Base-by-base conservation (phyloP, 2,797 vertebrate genomes). In the Schizopygopsis malacanthus region DNA sequence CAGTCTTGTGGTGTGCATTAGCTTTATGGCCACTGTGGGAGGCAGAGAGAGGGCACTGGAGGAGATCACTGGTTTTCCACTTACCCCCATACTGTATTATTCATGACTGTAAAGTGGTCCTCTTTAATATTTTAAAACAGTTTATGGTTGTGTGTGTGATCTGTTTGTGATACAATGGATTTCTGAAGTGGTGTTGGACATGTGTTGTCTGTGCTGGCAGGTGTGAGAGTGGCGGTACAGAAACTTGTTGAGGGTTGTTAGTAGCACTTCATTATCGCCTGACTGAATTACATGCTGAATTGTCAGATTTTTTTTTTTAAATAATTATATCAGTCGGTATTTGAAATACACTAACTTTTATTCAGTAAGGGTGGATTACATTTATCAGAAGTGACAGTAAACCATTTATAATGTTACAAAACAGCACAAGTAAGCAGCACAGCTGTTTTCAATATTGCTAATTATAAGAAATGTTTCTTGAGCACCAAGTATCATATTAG, bases 61-160 rank as follows among this genome's bases (percentile, higher is more conserved):
- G 54, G 92, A 90, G 93, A 95, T 95, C 91, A 82, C 93, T 93
- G 92, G 94, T 93, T 91, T 91, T 92, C 92, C 92, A 84, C 92
- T 94, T 92, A 87, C 91, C 92, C 94, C 93, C 91, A 90, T 94
- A 92, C 93, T 96, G 92, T 95, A 96, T 96, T 95, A 96, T 96
- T 96, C 94, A 96, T 95, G 91, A 50, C 91, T 92, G 93, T 95
- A 96, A 96, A 96, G 95, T 96, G 95, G 94, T 95, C 93, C 93
- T 94, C 93, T 95, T 96, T 95, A 96, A 96, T 96, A 96, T 96
- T 96, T 96, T 95, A 96, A 95, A 95, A 22, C 43, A 67, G 79
- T 85, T 65, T 75, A 85, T 81, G 79, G 43, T 81, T 91, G 93
- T 94, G 94, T 94, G 95, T 95, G 95, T 93, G 94, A 95, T 92